Conservation (phyloP, 2,113 vertebrate species). For the Sander lucioperca region DNA sequence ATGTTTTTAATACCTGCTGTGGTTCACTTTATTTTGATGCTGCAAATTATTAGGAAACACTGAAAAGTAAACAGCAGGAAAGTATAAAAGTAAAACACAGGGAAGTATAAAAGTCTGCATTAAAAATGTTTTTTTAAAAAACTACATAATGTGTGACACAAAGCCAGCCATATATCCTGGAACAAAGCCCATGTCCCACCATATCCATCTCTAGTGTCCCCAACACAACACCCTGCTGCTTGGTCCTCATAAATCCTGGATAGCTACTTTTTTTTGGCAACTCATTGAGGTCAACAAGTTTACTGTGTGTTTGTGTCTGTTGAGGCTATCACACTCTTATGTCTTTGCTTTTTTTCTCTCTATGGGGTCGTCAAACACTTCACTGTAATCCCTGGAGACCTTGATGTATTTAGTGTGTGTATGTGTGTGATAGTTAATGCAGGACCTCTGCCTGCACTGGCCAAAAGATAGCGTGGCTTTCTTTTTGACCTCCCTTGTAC, state of each 20-base stretch:
- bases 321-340: constrained; percentile 33
- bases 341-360: constrained; percentile 47
- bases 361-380: constrained; percentile 57
- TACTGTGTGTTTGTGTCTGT: constrained; percentile 9
- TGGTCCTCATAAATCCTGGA: constrained; percentile 42
- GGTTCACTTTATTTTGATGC: background rate
- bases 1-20: background rate
- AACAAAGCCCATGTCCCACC: background rate
- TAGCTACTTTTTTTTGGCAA: constrained; percentile 16
- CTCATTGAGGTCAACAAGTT: constrained; percentile 34
- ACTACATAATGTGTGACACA: background rate
- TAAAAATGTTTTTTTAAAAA: background rate
- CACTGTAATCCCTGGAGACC: constrained; percentile 56
- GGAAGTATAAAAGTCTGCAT: too few species aligned
- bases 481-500: constrained; percentile 77
- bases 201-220: constrained; percentile 4
- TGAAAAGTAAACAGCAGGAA: background rate
- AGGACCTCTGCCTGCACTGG: constrained; percentile 43
- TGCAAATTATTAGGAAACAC: background rate
- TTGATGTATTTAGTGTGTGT: constrained; percentile 53
- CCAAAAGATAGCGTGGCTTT: constrained; percentile 66
- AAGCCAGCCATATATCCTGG: background rate
- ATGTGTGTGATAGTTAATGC: constrained; percentile 42
- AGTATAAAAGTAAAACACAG: background rate
- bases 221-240: constrained; percentile 12